Conservation (phyloP, 1,140 invertebrate species). For the Stegodyphus dumicola region DNA sequence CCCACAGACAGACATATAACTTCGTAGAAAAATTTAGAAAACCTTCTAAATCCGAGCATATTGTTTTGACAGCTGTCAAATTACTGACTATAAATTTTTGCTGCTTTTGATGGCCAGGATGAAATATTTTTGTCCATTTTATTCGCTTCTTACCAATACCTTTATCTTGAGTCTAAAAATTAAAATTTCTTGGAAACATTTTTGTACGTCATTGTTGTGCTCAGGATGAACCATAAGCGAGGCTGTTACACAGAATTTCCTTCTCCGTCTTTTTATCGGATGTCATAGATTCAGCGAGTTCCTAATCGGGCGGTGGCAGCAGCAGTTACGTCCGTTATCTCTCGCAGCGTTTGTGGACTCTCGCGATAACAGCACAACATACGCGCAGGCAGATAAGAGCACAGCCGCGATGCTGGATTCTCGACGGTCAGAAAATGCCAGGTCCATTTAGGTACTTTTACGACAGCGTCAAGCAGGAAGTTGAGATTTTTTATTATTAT, state of each 20-base stretch:
- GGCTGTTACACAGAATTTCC: neutral
- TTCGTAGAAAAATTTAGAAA: too few species aligned
- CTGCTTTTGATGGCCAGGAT: too few species aligned
- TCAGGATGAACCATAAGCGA: neutral
- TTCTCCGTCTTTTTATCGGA: constrained; percentile 22
- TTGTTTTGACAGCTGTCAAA: too few species aligned
- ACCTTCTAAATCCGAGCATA: too few species aligned
- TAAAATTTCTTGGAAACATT: too few species aligned
- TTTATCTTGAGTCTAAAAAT: too few species aligned
- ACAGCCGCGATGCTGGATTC: neutral
- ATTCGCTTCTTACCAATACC: too few species aligned
- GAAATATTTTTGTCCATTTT: too few species aligned
- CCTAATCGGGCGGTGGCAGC: constrained; percentile 37
- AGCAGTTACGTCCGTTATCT: constrained; percentile 21
- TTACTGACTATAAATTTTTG: too few species aligned
- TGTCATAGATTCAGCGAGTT: constrained; percentile 17
- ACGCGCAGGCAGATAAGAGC: neutral
- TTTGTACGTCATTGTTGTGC: too few species aligned
- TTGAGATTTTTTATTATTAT: neutral
- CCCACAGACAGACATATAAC: too few species aligned
- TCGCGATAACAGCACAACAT: neutral
- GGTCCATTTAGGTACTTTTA: constrained; percentile 18
- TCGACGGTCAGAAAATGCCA: neutral
- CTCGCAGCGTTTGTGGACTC: constrained; percentile 22
- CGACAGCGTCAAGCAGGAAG: neutral